Conservation (phyloP, 2,888 invertebrate genomes). For the Ctenicera cuprea region DNA sequence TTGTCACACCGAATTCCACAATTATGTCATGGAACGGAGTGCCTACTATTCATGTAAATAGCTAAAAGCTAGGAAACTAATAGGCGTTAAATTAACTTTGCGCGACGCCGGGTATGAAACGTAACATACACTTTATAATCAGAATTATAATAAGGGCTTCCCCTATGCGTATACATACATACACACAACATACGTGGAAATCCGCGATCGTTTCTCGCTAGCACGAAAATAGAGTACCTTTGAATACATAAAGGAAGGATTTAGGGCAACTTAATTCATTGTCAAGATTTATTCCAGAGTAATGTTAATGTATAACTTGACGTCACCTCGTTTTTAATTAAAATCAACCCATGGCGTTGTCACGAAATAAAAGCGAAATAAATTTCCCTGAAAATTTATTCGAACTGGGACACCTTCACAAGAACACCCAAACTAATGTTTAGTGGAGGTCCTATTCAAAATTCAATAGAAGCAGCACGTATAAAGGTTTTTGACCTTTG, state of each 20-base stretch:
- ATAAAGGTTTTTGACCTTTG: too few species aligned
- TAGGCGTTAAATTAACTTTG: slow-evolving; percentile 33
- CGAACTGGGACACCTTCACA: neutral
- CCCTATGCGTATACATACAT: neutral
- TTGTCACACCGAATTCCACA: slow-evolving; percentile 17
- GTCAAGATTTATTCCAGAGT: slow-evolving; percentile 16
- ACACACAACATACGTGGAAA: neutral
- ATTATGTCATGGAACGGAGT: slow-evolving; percentile 23
- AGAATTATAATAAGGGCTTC: slow-evolving; percentile 21
- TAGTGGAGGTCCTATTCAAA: too few species aligned
- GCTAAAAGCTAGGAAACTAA: slow-evolving; percentile 36
- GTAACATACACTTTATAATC: slow-evolving; percentile 14
- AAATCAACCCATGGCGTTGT: neutral
- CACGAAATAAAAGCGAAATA: neutral
- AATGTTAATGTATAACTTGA: neutral
- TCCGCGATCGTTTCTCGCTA: slow-evolving; percentile 7
- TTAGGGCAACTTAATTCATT: neutral
- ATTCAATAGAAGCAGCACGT: too few species aligned
- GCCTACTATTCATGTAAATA: slow-evolving; percentile 29
- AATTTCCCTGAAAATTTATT: neutral
- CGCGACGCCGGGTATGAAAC: slow-evolving; percentile 18
- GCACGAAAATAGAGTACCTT: neutral
- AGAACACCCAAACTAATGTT: too few species aligned
- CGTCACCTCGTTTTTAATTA: slow-evolving; percentile 12
- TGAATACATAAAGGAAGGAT: slow-evolving; percentile 12